Base-by-base conservation (phyloP, 1,140 invertebrate genomes). In the Lepidurus apus region DNA sequence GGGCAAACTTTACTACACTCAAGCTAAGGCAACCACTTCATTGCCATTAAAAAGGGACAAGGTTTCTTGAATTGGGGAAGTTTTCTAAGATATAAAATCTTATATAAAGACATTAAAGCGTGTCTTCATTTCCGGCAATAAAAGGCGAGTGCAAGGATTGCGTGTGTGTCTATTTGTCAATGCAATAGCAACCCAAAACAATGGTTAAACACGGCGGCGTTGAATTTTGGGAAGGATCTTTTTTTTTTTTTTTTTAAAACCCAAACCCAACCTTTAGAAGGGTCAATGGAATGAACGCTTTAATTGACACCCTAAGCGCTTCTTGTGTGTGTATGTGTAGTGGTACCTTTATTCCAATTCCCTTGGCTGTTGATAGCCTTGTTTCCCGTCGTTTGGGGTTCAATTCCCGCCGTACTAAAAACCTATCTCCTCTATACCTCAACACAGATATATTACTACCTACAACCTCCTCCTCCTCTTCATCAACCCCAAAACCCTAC, bases 261-360 rank as follows among this genome's bases (percentile, higher is more conserved):
- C n/a, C 53, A 65, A 47, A 65, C 7, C 53, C 53, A 13, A 65
- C 53, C 13, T n/a, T 17, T 65, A 65, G 21, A 65, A 65, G 7
- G 53, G 53, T 65, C 53, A 65, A 65, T 65, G 53, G 53, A 65
- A 65, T 65, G 53, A 65, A 65, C 53, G 53, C 53, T 65, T 65
- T 65, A 65, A 65, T 65, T 65, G 53, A 65, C 53, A 65, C 53
- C 53, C 53, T 65, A 65, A 65, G 53, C 53, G 53, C 53, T 65
- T 65, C 53, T 65, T 65, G 45, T 21, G 3, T 34, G 34, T 34
- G 34, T 34, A 34, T 34, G 34, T 34, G 34, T 34, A 34, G 34
- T 34, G 6, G 21, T 65, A 13, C 13, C 17, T 21, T 21, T 17
- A 65, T 17, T n/a, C 53, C 17, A 65, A 65, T 65, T 7, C n/a